A percentile compares a stretch with the other conserved stretches of the same genome.
These are phyloP conservation scores for Drosophila lacicola DNA, from an alignment of 2,888 invertebrate species.

Conservation along the genomic window DNA sequence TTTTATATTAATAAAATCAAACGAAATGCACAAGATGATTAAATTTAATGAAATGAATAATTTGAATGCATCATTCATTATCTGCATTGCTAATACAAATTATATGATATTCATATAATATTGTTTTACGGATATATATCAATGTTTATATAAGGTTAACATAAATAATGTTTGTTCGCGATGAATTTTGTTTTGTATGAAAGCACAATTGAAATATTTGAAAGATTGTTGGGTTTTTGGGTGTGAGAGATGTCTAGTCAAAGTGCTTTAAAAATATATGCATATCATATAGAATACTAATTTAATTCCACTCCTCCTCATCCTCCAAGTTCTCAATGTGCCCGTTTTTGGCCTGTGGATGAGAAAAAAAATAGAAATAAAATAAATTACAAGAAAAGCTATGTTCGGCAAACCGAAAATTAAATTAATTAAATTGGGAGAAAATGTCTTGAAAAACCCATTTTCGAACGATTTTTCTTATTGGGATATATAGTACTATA, in stretches of 20 bases:
- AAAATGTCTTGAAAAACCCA: too few species aligned
- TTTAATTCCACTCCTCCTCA: constrained; percentile 68
- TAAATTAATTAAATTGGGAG: too few species aligned
- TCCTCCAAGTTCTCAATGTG: constrained; percentile 58
- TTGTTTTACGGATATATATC: not conserved
- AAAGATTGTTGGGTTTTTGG: too few species aligned
- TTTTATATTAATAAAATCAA: not conserved
- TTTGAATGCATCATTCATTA: constrained; percentile 23
- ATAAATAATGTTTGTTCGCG: not conserved
- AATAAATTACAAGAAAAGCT: not conserved
- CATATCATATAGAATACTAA: not conserved
- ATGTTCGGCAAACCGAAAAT: too few species aligned
- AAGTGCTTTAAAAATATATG: not conserved
- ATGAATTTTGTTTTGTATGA: not conserved
- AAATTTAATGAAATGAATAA: constrained; percentile 7
- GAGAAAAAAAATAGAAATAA: constrained; percentile 6
- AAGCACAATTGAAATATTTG: not conserved
- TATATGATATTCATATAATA: not conserved
- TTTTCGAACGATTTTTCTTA: too few species aligned
- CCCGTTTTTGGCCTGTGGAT: constrained; percentile 24
- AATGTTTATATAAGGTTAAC: not conserved
- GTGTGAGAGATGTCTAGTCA: not conserved
- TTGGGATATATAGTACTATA: too few species aligned
- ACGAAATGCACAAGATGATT: not conserved
- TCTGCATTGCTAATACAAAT: constrained; percentile 8